phyloP scores from a whole-genome alignment of 1,140 invertebrate genomes.

The Drosophila bocki region DNA sequence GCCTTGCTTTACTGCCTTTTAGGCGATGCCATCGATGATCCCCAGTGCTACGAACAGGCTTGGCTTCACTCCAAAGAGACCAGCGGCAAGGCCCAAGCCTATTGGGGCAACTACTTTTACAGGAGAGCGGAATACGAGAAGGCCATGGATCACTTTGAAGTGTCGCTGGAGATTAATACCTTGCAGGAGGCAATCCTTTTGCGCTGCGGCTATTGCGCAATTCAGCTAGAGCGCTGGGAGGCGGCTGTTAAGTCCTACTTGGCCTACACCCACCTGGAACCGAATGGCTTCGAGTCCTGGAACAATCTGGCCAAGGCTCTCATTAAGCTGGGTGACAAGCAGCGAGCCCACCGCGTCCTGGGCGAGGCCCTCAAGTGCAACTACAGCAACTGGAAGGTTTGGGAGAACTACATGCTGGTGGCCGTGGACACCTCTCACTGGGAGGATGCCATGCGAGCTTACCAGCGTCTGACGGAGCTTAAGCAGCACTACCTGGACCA shows the following conservation, averaged over 20 bases:
- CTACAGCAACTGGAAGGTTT: conserved; percentile 98
- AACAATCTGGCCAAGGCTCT: conserved; percentile 98
- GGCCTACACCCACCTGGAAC: conserved; percentile 93
- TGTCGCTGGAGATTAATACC: conserved; percentile 93
- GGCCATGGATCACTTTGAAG: conserved; percentile 92
- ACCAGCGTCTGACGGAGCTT: conserved; percentile 93
- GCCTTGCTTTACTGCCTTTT: conserved; percentile 95
- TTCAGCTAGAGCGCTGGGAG: conserved; percentile 93
- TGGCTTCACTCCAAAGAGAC: conserved; percentile 94
- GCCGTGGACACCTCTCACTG: conserved; percentile 91
- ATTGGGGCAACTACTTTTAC: conserved; percentile 93
- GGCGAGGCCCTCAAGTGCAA: conserved; percentile 97
- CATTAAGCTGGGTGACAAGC: conserved; percentile 94
- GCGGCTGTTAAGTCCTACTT: conserved; percentile 93
- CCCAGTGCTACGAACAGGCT: conserved; percentile 94
- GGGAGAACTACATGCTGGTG: conserved; percentile 97
- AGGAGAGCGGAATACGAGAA: conserved; percentile 90
- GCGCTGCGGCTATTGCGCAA: conserved; percentile 93
- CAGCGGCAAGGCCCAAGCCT: conserved; percentile 92
- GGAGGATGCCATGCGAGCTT: conserved; percentile 92
- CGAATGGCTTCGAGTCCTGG: conserved; percentile 97
- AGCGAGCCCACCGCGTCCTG: conserved; percentile 92
- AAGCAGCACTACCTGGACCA: conserved; percentile 93
- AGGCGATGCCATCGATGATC: conserved; percentile 90
- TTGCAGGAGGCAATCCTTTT: conserved; percentile 94